phyloP scores from a whole-genome alignment of 2,113 vertebrate species.

The Arothron firmamentum region DNA sequence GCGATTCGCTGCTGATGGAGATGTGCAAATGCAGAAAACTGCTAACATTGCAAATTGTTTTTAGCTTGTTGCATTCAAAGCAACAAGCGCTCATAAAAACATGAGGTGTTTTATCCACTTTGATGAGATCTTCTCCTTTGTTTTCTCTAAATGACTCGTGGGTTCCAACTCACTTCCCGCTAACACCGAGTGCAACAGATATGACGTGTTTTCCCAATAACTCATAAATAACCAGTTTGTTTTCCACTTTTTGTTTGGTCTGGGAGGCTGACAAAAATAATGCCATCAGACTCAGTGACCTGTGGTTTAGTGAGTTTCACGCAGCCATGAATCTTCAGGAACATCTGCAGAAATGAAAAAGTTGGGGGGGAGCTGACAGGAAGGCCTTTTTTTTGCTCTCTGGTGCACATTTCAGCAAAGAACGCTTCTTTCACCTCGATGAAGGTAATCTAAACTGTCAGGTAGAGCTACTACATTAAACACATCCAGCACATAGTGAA shows the following conservation, averaged over 20 bases:
- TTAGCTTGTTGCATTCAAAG: neutral
- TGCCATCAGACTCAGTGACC: constrained; percentile 3
- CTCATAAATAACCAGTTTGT: constrained; percentile 50
- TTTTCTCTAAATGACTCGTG: neutral
- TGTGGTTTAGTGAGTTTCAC: constrained; percentile 12
- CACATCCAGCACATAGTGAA: neutral
- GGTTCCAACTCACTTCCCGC: constrained; percentile 12
- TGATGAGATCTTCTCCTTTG: neutral
- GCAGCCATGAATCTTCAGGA: constrained; percentile 1
- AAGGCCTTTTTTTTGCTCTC: too few species aligned
- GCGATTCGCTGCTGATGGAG: neutral
- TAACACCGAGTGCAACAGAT: constrained; percentile 30
- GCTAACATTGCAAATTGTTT: too few species aligned
- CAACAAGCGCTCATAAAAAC: neutral
- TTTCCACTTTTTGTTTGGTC: constrained; percentile 28
- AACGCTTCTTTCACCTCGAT: neutral
- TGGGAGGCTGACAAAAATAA: constrained; percentile 18
- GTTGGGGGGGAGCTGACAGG: too few species aligned
- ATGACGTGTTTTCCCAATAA: constrained; percentile 29
- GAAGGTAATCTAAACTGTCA: constrained; percentile 15
- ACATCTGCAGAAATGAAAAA: constrained; percentile 3
- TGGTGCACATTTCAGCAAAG: neutral
- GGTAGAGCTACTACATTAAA: neutral
- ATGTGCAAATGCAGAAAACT: too few species aligned
- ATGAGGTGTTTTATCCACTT: neutral